Evolutionary conservation across 2,113 vertebrate species (phyloP).

Genomic region (Calidris pugnax): DNA sequence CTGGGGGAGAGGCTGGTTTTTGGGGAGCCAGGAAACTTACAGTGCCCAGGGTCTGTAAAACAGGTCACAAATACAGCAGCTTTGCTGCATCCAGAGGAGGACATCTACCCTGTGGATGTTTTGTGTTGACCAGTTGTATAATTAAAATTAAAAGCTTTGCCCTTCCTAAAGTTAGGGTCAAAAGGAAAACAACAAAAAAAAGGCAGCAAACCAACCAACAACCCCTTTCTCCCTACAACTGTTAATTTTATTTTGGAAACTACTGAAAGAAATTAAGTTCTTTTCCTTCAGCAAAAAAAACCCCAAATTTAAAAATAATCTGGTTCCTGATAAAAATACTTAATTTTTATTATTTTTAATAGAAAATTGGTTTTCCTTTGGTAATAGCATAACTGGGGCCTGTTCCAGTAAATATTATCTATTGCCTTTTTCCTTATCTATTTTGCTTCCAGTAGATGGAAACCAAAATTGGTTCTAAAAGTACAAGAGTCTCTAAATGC

Average conservation of each 20-base stretch:
- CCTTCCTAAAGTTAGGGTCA: neutral
- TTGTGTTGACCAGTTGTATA: neutral
- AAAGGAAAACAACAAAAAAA: neutral
- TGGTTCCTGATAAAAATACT: neutral
- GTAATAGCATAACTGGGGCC: neutral
- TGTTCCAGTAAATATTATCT: neutral
- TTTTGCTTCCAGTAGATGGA: constrained; percentile 14
- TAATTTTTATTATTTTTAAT: neutral
- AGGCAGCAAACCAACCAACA: neutral
- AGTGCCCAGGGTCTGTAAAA: neutral
- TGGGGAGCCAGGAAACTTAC: neutral
- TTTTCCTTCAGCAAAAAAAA: neutral
- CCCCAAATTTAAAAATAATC: neutral
- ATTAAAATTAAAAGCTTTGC: neutral
- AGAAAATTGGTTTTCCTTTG: neutral
- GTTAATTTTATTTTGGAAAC: neutral
- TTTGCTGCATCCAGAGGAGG: neutral
- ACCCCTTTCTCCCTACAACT: neutral
- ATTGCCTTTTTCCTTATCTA: neutral
- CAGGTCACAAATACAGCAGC: neutral
- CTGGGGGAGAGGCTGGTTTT: neutral
- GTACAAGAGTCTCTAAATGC: neutral
- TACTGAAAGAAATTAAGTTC: neutral
- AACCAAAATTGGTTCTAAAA: neutral
- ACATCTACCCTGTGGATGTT: neutral